Percentiles rank a stretch among this genome's conserved stretches.
These are phyloP conservation scores for Nanorana parkeri DNA, from an alignment of 2,113 vertebrate species.

Conservation along the genomic window DNA sequence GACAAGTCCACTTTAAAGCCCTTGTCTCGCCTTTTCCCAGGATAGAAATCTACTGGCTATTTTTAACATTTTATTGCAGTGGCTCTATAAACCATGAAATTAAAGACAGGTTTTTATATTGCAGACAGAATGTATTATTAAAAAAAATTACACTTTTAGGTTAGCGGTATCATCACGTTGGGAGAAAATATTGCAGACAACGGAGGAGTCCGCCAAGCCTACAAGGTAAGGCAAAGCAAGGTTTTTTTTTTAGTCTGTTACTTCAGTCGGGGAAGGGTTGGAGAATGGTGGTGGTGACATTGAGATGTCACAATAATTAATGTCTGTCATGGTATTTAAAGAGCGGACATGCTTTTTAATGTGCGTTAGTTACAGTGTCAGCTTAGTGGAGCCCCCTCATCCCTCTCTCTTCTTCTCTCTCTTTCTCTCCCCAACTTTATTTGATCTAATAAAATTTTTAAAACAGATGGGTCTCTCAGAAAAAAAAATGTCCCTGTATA, in stretches of 20 bases:
- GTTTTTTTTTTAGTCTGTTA: not conserved
- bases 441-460: not conserved
- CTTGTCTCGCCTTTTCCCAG: not conserved
- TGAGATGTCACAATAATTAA: slow-evolving; percentile 39
- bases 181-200: slow-evolving; percentile 98
- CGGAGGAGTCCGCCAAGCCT: slow-evolving; percentile 92
- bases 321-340: slow-evolving; percentile 11
- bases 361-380: slow-evolving; percentile 14
- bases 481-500: not conserved
- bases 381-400: not conserved
- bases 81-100: not conserved
- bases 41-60: not conserved
- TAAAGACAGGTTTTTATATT: not conserved
- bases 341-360: slow-evolving; percentile 8
- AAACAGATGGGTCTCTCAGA: not conserved
- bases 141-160: slow-evolving; percentile 69
- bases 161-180: slow-evolving; percentile 93
- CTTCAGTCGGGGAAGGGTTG: not conserved
- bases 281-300: not conserved
- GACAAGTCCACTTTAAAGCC: not conserved
- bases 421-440: not conserved
- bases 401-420: not conserved
- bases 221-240: slow-evolving; percentile 82
- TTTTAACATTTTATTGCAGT: not conserved
- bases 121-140: not conserved